Evolutionary conservation across 2,888 invertebrate species (phyloP).

Genomic region (Tribolium freemani): DNA sequence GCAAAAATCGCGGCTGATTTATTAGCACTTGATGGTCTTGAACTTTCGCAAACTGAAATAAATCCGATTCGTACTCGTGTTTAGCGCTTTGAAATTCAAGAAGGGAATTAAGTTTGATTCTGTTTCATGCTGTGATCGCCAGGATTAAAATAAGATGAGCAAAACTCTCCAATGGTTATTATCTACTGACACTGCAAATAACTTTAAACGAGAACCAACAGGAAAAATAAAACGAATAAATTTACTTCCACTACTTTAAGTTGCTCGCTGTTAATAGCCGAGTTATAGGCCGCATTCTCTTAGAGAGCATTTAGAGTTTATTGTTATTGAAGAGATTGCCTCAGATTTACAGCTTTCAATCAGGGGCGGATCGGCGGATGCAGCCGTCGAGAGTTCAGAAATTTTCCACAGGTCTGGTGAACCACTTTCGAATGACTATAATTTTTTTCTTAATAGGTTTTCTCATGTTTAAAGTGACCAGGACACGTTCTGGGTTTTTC

Average conservation of each 20-base stretch:
- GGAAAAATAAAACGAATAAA: conserved; percentile 30
- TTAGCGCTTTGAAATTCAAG: conserved; percentile 22
- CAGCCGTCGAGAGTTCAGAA: no score
- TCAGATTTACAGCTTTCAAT: no score
- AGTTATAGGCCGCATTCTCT: conserved; percentile 32
- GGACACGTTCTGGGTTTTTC: no score
- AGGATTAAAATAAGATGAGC: conserved; percentile 30
- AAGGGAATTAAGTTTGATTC: conserved; percentile 32
- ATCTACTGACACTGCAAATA: conserved; percentile 39
- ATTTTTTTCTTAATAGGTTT: no score
- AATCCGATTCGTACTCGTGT: conserved; percentile 4
- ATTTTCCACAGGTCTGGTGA: no score
- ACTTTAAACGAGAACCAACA: conserved; percentile 36
- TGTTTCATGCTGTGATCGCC: conserved; percentile 33
- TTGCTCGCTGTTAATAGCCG: conserved; percentile 33
- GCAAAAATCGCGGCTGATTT: conserved; percentile 1
- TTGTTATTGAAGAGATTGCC: conserved; percentile 24
- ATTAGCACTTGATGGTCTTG: conserved; percentile 15
- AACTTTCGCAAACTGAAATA: conserved; percentile 24
- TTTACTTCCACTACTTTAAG: conserved; percentile 34
- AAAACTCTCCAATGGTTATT: conserved; percentile 21
- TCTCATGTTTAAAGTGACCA: no score
- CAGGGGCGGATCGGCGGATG: no score
- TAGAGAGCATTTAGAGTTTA: conserved; percentile 17
- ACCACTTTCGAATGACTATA: no score